phyloP scores from a whole-genome alignment of 2,888 invertebrate species.

The Subacronicta megacephala region DNA sequence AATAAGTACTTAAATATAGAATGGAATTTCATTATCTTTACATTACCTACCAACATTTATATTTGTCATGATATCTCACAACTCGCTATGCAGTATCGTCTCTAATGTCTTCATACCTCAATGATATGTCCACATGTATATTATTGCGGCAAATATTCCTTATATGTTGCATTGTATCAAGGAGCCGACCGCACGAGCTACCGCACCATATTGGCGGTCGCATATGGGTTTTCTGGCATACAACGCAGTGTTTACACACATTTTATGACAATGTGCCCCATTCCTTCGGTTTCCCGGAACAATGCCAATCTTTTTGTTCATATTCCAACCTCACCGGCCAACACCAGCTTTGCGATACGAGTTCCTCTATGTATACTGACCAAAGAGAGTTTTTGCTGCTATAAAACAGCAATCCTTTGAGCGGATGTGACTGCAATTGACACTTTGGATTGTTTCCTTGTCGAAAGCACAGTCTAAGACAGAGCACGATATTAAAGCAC shows the following conservation, averaged over 20 bases:
- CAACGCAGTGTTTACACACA: conserved; percentile 9
- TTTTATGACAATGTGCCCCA: conserved; percentile 17
- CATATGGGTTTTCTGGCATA: conserved; percentile 33
- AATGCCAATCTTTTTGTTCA: conserved; percentile 20
- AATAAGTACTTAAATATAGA: no score
- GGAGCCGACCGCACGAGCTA: conserved; percentile 25
- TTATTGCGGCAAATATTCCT: conserved; percentile 22
- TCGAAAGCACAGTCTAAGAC: no score
- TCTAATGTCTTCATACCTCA: no score
- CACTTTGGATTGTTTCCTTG: no score
- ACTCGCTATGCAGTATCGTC: no score
- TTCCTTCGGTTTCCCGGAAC: conserved; percentile 13
- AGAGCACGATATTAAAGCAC: no score
- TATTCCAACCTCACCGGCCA: background rate
- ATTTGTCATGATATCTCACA: no score
- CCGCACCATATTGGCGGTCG: conserved; percentile 40
- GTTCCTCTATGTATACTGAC: background rate
- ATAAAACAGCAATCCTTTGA: no score
- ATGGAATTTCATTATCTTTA: no score
- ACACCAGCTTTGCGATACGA: background rate
- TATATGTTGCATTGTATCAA: conserved; percentile 13
- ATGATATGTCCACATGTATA: conserved; percentile 5
- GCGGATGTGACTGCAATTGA: no score
- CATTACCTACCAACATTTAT: no score
- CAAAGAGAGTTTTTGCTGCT: no score